Conservation (phyloP, 2,113 vertebrate genomes). For the western clawed frog (Xenopus tropicalis) region DNA sequence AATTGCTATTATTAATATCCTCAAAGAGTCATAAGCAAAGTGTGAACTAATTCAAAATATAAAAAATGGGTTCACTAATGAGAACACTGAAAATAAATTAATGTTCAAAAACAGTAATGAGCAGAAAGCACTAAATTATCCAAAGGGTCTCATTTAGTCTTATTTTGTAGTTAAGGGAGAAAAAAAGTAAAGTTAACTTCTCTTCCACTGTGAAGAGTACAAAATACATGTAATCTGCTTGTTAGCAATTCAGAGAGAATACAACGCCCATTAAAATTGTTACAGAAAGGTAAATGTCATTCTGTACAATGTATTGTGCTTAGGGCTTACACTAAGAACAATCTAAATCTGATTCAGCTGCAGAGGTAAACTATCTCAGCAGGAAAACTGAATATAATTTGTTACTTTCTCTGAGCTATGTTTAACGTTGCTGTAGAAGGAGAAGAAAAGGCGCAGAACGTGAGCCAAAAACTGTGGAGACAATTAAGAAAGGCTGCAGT, state of each 20-base stretch:
- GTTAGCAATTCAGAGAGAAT: slow-evolving; percentile 30
- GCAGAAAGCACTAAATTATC: slow-evolving; percentile 23
- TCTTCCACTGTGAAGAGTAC: slow-evolving; percentile 15
- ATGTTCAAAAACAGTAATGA: slow-evolving; percentile 30
- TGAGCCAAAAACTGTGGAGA: slow-evolving; percentile 4
- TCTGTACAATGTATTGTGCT: slow-evolving; percentile 22
- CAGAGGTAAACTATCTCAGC: slow-evolving; percentile 26
- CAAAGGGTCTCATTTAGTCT: slow-evolving; percentile 15
- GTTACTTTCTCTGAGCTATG: slow-evolving; percentile 10
- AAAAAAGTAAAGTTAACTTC: background rate
- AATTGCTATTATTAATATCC: slow-evolving; percentile 26
- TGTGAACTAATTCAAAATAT: slow-evolving; percentile 12
- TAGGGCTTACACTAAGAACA: slow-evolving; percentile 14
- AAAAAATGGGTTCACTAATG: slow-evolving; percentile 14
- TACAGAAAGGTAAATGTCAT: slow-evolving; percentile 37
- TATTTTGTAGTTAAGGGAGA: slow-evolving; percentile 7
- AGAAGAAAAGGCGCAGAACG: background rate
- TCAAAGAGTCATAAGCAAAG: slow-evolving; percentile 9
- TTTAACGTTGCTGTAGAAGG: slow-evolving; percentile 1
- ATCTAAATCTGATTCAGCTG: slow-evolving; percentile 19
- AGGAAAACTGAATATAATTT: slow-evolving; percentile 12
- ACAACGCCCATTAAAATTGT: slow-evolving; percentile 37
- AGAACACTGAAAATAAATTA: slow-evolving; percentile 26
- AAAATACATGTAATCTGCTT: slow-evolving; percentile 37
- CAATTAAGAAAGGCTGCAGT: slow-evolving; percentile 1